Evolutionary conservation across 2,113 vertebrate genomes (phyloP), one percentile per base, ranked within the genome.

Genomic region (Melozone crissalis): DNA sequence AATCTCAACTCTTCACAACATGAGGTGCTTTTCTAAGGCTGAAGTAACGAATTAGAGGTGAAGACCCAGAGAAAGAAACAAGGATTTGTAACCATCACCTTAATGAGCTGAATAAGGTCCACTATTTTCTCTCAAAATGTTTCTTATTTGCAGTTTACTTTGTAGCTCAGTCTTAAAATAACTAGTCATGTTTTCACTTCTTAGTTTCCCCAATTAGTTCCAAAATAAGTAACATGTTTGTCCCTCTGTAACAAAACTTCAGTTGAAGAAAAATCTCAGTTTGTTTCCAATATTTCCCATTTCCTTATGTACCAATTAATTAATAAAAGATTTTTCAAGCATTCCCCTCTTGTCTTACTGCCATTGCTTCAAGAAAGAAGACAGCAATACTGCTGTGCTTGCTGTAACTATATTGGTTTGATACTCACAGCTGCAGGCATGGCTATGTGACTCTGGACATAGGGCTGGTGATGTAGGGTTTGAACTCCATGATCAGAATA

Each of bases 401-500:
- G 95, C 95, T 97, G 96, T 94, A 95, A 89, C 93, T 49, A 71
- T 69, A 66, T 96, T 93, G 46, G 80, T 97, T 84, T 96, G 96
- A 97, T 92, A 95, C 98, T 98, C 87, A 98, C 96, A 93, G 97
- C 95, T 39, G 95, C 90, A 96, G 97, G 95, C 95, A 98, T n/a
- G 41, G 97, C 93, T 87, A 98, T 90, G 61, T 97, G 96, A 95
- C 92, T 97, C 91, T 97, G 96, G 78, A 97, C 78, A 33, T 97
- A 97, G 91, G 97, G 89, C 79, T 98, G 98, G 82, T 97, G 97
- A 91, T 97, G 97, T 1, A 95, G 66, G 62, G 95, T 88, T 97
- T 98, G 98, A 94, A 97, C 88, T 96, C 97, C 98, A 89, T 97
- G 97, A 95, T 97, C 98, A 93, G 97, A 94, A 96, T 97, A 98